Conservation (phyloP, 2,888 invertebrate genomes). For the Peribatodes rhomboidaria region DNA sequence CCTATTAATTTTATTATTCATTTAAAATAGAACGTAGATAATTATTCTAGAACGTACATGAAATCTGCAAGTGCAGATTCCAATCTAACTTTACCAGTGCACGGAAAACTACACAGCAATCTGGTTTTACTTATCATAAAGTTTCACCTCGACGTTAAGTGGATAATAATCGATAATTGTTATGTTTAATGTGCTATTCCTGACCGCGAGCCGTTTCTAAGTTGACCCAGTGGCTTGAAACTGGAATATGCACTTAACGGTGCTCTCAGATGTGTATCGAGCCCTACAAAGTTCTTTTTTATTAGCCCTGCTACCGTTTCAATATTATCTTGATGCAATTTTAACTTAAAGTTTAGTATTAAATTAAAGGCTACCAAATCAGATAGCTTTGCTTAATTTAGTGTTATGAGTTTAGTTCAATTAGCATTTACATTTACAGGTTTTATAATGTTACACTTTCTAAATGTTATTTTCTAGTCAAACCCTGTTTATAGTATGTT, state of each 20-base stretch:
- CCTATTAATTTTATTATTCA: background rate
- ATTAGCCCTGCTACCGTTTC: slow-evolving; percentile 18
- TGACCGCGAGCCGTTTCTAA: slow-evolving; percentile 61
- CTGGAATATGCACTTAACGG: slow-evolving; percentile 56
- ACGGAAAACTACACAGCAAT: slow-evolving; percentile 50
- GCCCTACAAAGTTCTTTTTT: slow-evolving; percentile 19
- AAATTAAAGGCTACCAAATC: slow-evolving; percentile 1
- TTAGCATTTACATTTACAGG: background rate
- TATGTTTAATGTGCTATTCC: slow-evolving; percentile 64
- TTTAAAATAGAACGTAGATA: background rate
- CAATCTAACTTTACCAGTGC: slow-evolving; percentile 15
- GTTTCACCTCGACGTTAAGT: slow-evolving; percentile 64
- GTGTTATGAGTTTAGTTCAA: background rate
- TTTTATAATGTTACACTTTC: background rate
- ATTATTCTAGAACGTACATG: background rate
- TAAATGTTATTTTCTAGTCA: background rate
- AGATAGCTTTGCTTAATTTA: background rate
- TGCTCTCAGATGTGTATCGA: slow-evolving; percentile 28
- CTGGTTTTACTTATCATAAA: slow-evolving; percentile 57
- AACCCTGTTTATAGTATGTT: too few relatives aligned
- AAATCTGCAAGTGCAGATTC: slow-evolving; percentile 33
- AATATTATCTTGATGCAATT: slow-evolving; percentile 28
- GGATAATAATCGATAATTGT: slow-evolving; percentile 77
- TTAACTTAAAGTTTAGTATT: slow-evolving; percentile 9
- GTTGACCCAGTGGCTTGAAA: slow-evolving; percentile 67